Conservation (phyloP, 2,797 vertebrate species). For the Crocodylus rhombifer region DNA sequence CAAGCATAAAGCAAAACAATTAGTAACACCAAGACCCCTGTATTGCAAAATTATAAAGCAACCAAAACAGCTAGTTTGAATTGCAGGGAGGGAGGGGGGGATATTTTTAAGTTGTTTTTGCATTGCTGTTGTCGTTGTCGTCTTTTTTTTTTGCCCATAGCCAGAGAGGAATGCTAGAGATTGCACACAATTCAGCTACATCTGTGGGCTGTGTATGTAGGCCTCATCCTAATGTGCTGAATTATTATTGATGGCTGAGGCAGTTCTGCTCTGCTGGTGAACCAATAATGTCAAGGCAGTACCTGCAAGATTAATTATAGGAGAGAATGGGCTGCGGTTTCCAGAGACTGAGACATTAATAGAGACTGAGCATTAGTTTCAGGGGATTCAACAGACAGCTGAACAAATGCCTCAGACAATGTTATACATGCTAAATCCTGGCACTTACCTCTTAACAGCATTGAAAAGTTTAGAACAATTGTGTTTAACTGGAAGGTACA, state of each 20-base stretch:
- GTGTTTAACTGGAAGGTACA: slow-evolving; percentile 52
- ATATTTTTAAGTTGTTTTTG: no score
- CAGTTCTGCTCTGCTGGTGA: slow-evolving; percentile 87
- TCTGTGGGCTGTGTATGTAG: slow-evolving; percentile 70
- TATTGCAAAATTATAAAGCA: slow-evolving; percentile 75
- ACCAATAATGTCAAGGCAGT: slow-evolving; percentile 87
- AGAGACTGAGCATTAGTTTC: slow-evolving; percentile 85
- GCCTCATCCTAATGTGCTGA: slow-evolving; percentile 81
- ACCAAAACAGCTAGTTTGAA: slow-evolving; percentile 73
- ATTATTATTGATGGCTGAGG: slow-evolving; percentile 87
- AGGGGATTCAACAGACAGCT: slow-evolving; percentile 82
- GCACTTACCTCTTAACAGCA: slow-evolving; percentile 53
- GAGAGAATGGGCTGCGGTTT: slow-evolving; percentile 81
- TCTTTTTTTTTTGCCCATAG: slow-evolving; percentile 8
- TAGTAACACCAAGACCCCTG: slow-evolving; percentile 72
- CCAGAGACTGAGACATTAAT: slow-evolving; percentile 82
- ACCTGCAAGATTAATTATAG: slow-evolving; percentile 88
- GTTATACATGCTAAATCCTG: slow-evolving; percentile 75
- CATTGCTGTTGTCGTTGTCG: background rate
- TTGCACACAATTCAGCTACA: slow-evolving; percentile 54
- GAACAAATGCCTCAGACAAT: slow-evolving; percentile 79
- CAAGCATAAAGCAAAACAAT: slow-evolving; percentile 75
- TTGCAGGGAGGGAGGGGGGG: slow-evolving; percentile 4
- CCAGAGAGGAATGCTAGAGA: slow-evolving; percentile 54
- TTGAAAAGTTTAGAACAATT: slow-evolving; percentile 68